Conservation (phyloP, 2,797 vertebrate genomes). For the Rhinogobio ventralis region DNA sequence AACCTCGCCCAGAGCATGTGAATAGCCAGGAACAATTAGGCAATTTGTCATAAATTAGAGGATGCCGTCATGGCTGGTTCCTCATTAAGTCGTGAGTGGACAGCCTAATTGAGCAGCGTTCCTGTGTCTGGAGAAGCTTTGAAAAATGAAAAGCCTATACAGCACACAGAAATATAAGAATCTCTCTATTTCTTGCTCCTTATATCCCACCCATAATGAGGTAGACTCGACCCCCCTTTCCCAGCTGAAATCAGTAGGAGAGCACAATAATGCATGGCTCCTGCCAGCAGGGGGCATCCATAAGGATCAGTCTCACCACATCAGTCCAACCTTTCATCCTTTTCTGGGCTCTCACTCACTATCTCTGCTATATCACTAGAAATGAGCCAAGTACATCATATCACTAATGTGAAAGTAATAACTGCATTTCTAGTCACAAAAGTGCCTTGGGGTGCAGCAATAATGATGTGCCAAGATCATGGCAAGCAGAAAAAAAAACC, state of each 20-base stretch:
- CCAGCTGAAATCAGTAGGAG: conserved; percentile 21
- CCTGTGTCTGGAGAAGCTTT: conserved; percentile 31
- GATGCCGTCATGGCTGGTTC: conserved; percentile 38
- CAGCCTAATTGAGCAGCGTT: conserved; percentile 50
- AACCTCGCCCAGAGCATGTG: neutral
- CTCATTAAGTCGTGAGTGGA: conserved; percentile 51
- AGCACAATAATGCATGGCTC: conserved; percentile 23
- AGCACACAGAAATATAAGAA: conserved; percentile 8
- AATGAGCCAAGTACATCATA: conserved; percentile 8
- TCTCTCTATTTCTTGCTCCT: conserved; percentile 27
- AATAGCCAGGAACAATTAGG: conserved; percentile 56
- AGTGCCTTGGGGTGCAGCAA: conserved; percentile 7
- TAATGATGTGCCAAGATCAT: conserved; percentile 17
- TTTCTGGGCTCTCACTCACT: conserved; percentile 28
- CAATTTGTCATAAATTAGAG: conserved; percentile 59
- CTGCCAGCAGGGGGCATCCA: conserved; percentile 49
- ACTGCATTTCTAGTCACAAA: conserved; percentile 29
- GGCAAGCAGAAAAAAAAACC: neutral
- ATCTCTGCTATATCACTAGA: neutral
- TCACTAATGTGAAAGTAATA: conserved; percentile 28
- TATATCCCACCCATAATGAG: conserved; percentile 39
- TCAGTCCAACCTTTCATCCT: conserved; percentile 20
- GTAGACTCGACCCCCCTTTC: conserved; percentile 9
- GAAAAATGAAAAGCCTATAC: conserved; percentile 36
- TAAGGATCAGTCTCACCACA: conserved; percentile 28